Conservation (phyloP, 2,113 vertebrate species). For the Butorides virescens region DNA sequence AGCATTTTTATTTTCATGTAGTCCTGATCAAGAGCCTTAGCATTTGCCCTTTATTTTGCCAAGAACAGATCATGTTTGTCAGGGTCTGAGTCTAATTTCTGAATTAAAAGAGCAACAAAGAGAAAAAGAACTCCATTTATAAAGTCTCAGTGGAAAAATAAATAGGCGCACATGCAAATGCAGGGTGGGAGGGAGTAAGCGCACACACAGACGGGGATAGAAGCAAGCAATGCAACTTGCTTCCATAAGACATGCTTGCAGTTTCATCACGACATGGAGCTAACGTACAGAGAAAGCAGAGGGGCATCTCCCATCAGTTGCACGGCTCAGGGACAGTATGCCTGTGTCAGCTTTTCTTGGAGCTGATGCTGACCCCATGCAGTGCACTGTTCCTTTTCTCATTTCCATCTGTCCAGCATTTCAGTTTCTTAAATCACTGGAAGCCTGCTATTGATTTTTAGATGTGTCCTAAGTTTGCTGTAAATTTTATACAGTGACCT, state of each 20-base stretch:
- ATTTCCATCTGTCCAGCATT: slow-evolving; percentile 22
- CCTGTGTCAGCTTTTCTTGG: neutral
- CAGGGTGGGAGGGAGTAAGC: neutral
- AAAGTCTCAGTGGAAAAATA: neutral
- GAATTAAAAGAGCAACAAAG: neutral
- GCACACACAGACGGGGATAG: neutral
- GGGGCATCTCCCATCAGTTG: neutral
- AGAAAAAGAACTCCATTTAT: neutral
- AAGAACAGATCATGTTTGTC: neutral
- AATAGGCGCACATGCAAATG: neutral
- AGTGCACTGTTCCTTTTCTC: neutral
- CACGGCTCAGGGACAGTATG: neutral
- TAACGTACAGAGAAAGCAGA: neutral
- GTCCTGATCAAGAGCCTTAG: neutral
- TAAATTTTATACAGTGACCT: neutral
- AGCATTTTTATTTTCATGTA: neutral
- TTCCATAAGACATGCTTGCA: neutral
- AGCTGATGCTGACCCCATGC: neutral
- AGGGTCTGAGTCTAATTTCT: neutral
- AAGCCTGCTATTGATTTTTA: slow-evolving; percentile 12
- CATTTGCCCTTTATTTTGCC: neutral
- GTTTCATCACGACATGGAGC: neutral
- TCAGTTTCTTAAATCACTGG: slow-evolving; percentile 6
- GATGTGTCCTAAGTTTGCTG: neutral
- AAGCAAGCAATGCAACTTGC: neutral